phyloP scores from a whole-genome alignment of 2,888 invertebrate species.

The Acanthopleura granulata region DNA sequence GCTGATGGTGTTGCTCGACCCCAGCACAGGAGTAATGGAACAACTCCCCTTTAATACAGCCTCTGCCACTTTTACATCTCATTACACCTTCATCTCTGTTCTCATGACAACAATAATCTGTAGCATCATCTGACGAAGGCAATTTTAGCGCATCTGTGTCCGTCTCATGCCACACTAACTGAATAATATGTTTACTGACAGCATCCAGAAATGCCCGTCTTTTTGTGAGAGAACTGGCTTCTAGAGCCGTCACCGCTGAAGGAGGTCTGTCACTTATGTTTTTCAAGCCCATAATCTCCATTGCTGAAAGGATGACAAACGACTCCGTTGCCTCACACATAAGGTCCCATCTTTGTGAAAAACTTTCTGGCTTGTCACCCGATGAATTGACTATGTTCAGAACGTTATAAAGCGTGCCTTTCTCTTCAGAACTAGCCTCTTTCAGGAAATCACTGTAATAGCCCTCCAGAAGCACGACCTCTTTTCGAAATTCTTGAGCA shows the following conservation, averaged over 20 bases:
- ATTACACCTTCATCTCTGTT: constrained; percentile 27
- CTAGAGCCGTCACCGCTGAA: constrained; percentile 21
- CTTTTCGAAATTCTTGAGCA: constrained; percentile 35
- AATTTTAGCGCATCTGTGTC: constrained; percentile 22
- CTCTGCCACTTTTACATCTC: constrained; percentile 26
- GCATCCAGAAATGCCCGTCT: constrained; percentile 21
- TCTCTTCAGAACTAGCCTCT: constrained; percentile 22
- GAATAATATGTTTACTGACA: constrained; percentile 7
- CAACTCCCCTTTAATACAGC: constrained; percentile 29
- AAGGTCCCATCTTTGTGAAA: neutral
- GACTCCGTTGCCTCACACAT: neutral
- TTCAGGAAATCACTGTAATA: constrained; percentile 30
- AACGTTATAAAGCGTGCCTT: neutral
- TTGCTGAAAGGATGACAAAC: neutral
- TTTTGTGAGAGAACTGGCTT: constrained; percentile 23
- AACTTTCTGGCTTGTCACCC: neutral
- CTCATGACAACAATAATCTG: constrained; percentile 28
- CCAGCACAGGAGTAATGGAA: constrained; percentile 29
- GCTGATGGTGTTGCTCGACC: constrained; percentile 23
- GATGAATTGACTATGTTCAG: neutral
- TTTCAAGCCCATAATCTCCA: neutral
- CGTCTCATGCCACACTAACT: constrained; percentile 20
- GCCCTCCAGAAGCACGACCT: constrained; percentile 32
- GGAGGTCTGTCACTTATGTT: neutral
- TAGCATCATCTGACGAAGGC: neutral